Evolutionary conservation across 37 sponge, comb jelly and placozoan genomes (phyloP).

Genomic region (Aphrocallistes beatrix): DNA sequence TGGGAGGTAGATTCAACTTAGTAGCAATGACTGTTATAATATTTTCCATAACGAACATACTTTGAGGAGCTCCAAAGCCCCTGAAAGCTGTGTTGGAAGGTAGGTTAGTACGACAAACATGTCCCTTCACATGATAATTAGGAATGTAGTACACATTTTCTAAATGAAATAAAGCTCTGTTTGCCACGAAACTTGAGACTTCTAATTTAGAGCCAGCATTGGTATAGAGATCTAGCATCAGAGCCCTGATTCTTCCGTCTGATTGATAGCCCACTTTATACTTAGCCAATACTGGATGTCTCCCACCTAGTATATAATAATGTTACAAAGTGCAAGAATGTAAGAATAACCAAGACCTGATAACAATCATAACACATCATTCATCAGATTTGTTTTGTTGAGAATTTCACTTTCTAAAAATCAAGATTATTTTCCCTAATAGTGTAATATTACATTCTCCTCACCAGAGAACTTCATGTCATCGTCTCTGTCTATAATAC

Average conservation of each 20-base stretch:
- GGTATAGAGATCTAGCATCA: conserved; percentile 42
- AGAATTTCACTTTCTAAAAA: no score
- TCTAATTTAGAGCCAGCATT: conserved; percentile 61
- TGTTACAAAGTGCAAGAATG: no score
- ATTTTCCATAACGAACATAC: conserved; percentile 54
- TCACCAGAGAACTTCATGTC: conserved; percentile 67
- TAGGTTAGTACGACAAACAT: conserved; percentile 54
- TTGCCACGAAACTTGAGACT: conserved; percentile 42
- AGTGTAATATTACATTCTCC: no score
- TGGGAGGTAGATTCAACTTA: conserved; percentile 22
- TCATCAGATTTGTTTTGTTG: no score
- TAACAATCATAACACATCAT: no score
- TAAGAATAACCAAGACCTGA: no score
- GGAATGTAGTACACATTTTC: conserved; percentile 61
- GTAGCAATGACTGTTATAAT: conserved; percentile 35
- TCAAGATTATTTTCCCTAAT: no score
- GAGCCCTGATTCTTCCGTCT: conserved; percentile 44
- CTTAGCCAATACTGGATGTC: conserved; percentile 62
- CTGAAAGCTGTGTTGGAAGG: conserved; percentile 78
- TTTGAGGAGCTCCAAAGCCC: conserved; percentile 79
- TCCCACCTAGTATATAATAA: no score
- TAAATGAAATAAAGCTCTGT: conserved; percentile 38
- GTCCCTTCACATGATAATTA: conserved; percentile 27
- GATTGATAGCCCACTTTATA: conserved; percentile 71
- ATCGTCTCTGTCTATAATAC: conserved; percentile 67